Evolutionary conservation across 2,888 invertebrate genomes (phyloP).

Genomic region (Poecilobothrus nobilitatus): DNA sequence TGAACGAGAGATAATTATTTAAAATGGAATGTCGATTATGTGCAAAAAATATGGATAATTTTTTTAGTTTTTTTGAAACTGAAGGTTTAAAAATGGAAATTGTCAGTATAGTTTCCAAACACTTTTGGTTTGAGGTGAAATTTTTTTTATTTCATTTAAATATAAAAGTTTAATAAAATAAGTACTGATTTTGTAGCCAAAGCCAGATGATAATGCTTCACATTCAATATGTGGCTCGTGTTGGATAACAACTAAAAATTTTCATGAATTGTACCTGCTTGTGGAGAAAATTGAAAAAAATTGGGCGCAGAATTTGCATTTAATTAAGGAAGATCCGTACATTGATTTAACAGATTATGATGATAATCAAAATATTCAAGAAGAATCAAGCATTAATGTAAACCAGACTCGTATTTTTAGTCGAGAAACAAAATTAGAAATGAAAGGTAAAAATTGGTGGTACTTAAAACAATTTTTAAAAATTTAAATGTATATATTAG

Average conservation of each 20-base stretch:
- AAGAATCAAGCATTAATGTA: too few species aligned
- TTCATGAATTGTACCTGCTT: background rate
- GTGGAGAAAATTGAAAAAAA: background rate
- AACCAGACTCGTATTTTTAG: too few species aligned
- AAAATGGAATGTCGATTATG: background rate
- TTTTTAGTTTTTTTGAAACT: background rate
- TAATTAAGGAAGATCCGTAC: background rate
- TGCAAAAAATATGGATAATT: background rate
- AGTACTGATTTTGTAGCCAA: background rate
- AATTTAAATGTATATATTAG: too few species aligned
- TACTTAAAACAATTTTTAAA: too few species aligned
- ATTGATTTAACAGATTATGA: background rate
- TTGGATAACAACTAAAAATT: too few species aligned
- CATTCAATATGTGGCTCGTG: background rate
- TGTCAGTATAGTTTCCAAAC: background rate
- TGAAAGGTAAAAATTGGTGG: too few species aligned
- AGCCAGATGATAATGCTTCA: background rate
- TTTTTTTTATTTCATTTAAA: background rate
- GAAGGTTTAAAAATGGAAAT: too few species aligned
- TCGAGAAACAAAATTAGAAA: too few species aligned
- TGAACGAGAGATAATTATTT: too few species aligned
- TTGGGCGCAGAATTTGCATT: background rate
- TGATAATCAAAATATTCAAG: background rate
- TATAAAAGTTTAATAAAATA: background rate
- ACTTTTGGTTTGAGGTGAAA: background rate